phyloP scores from a whole-genome alignment of 2,888 invertebrate species.

The Ceriagrion tenellum region DNA sequence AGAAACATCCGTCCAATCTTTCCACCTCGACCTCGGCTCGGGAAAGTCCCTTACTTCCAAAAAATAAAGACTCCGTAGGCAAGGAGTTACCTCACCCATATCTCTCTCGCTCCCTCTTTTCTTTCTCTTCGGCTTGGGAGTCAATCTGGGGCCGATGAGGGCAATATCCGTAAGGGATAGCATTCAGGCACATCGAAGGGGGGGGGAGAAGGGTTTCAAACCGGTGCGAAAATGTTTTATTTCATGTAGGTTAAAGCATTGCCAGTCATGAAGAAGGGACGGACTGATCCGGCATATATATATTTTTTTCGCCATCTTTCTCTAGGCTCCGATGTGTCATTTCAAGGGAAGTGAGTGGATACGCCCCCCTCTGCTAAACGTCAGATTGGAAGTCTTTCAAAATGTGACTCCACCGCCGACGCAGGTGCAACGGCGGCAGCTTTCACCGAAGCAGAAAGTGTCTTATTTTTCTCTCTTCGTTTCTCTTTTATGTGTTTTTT shows the following conservation, averaged over 20 bases:
- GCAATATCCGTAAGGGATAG: neutral
- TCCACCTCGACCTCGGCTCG: neutral
- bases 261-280: neutral
- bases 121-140: neutral
- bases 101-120: neutral
- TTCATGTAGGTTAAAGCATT: neutral
- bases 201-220: neutral
- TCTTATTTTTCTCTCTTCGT: neutral
- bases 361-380: neutral
- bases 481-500: neutral
- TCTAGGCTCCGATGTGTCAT: neutral
- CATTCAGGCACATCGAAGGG: neutral
- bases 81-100: neutral
- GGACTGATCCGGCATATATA: no score
- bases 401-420: neutral
- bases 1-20: slow-evolving; percentile 22
- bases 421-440: neutral
- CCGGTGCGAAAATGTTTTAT: slow-evolving; percentile 5
- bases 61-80: neutral
- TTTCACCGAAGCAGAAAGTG: neutral
- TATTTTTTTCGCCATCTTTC: neutral
- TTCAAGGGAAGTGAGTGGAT: neutral
- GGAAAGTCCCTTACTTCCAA: neutral
- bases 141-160: neutral
- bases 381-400: neutral